Evolutionary conservation across 1,140 invertebrate genomes (phyloP), one percentile per base, ranked within the genome.

Genomic region (Eciton burchellii): DNA sequence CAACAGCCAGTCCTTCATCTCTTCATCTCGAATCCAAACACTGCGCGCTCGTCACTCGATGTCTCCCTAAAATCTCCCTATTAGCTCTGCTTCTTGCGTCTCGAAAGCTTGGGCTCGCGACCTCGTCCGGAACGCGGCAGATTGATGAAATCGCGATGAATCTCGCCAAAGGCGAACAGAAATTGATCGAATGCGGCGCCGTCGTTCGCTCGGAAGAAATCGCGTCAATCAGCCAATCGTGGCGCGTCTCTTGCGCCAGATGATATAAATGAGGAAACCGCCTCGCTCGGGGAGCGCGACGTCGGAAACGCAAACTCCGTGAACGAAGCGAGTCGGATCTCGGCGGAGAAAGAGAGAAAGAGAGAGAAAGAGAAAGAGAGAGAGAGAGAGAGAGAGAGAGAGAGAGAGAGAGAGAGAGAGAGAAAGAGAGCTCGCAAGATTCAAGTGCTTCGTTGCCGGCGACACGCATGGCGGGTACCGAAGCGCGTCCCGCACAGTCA

Each of bases 301-400:
- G 29, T 77, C 45, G 73, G 73, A 77, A 66, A 66, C 29, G 60
- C 47, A 77, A 77, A 77, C 62, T 26, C 21, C 14, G 60, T 63
- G 41, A 77, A 66, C 59, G 60, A 59, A 9, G 21, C 41, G 43
- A 9, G 5, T 26, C 16, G n/a, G n/a, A n/a, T n/a, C n/a, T n/a
- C n/a, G n/a, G n/a, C n/a, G n/a, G n/a, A n/a, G n/a, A n/a, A n/a
- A n/a, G n/a, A n/a, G n/a, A n/a, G n/a, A n/a, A n/a, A n/a, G n/a
- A n/a, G n/a, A n/a, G n/a, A n/a, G n/a, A n/a, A n/a, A n/a, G n/a
- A n/a, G n/a, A n/a, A n/a, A n/a, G n/a, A n/a, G n/a, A n/a, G n/a
- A n/a, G n/a, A n/a, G n/a, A n/a, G n/a, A n/a, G n/a, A n/a, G n/a
- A n/a, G n/a, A n/a, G n/a, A n/a, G n/a, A n/a, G n/a, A n/a, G n/a